phyloP scores from a whole-genome alignment of 2,113 vertebrate genomes.

The Pteruthius melanotis region DNA sequence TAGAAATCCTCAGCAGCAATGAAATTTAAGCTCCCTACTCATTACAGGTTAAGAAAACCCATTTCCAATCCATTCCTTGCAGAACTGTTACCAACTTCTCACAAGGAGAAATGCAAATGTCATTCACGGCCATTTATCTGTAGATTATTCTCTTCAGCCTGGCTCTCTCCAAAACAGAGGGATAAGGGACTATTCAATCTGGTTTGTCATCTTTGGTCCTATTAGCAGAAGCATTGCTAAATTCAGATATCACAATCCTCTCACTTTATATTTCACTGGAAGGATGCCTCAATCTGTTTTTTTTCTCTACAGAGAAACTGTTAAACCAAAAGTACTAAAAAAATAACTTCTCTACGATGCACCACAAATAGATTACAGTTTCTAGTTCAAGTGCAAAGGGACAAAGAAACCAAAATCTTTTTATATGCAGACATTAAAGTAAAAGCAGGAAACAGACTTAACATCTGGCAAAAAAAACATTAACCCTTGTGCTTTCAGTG shows the following conservation, averaged over 20 bases:
- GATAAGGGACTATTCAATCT: neutral
- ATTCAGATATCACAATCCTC: neutral
- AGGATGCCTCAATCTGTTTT: neutral
- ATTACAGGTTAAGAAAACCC: neutral
- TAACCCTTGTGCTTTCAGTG: neutral
- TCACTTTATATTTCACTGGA: neutral
- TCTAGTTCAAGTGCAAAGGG: slow-evolving; percentile 36
- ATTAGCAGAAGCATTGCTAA: neutral
- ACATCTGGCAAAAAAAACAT: slow-evolving; percentile 5
- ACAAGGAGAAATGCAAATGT: neutral
- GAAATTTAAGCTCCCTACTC: neutral
- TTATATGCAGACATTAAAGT: slow-evolving; percentile 5
- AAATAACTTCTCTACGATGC: neutral
- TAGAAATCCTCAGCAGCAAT: neutral
- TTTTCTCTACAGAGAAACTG: neutral
- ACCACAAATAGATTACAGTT: slow-evolving; percentile 15
- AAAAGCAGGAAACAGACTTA: slow-evolving; percentile 29
- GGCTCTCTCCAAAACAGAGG: neutral
- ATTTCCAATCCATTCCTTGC: neutral
- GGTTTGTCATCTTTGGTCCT: neutral
- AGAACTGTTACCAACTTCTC: neutral
- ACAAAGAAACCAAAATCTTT: slow-evolving; percentile 33
- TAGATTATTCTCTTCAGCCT: neutral
- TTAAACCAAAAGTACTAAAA: slow-evolving; percentile 18
- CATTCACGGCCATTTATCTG: neutral